phyloP scores from a whole-genome alignment of 2,797 vertebrate species.

The Lagodon rhomboides region DNA sequence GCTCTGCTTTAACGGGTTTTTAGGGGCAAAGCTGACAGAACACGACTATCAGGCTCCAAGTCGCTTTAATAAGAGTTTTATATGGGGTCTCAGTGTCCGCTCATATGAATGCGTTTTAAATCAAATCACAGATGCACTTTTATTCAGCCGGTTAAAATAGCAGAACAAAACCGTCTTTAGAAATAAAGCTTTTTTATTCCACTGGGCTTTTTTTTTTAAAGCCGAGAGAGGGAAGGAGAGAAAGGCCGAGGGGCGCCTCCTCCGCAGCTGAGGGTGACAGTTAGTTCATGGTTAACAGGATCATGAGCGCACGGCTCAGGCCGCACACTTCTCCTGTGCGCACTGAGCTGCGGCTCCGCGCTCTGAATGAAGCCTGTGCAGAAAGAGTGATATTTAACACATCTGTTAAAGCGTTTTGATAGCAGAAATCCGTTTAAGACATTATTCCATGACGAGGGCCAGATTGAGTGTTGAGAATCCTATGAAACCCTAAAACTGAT shows the following conservation, averaged over 20 bases:
- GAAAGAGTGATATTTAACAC: slow-evolving; percentile 93
- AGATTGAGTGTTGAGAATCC: slow-evolving; percentile 86
- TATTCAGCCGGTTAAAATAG: slow-evolving; percentile 96
- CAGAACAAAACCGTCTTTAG: slow-evolving; percentile 92
- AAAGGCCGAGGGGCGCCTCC: slow-evolving; percentile 76
- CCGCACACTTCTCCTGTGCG: slow-evolving; percentile 92
- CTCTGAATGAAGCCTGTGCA: slow-evolving; percentile 88
- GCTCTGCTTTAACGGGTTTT: slow-evolving; percentile 80
- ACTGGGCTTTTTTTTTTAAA: slow-evolving; percentile 87
- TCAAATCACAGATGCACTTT: slow-evolving; percentile 96
- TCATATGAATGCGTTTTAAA: slow-evolving; percentile 96
- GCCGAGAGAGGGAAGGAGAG: slow-evolving; percentile 85
- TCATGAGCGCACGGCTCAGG: slow-evolving; percentile 87
- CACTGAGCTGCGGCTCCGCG: slow-evolving; percentile 80
- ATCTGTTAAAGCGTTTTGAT: slow-evolving; percentile 94
- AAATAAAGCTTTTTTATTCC: slow-evolving; percentile 89
- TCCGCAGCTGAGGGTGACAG: slow-evolving; percentile 98
- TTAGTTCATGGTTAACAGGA: slow-evolving; percentile 99
- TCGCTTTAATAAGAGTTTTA: slow-evolving; percentile 92
- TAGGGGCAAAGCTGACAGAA: slow-evolving; percentile 82
- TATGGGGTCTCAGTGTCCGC: slow-evolving; percentile 88
- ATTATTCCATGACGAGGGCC: slow-evolving; percentile 86
- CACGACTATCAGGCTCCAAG: slow-evolving; percentile 83
- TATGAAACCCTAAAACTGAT: slow-evolving; percentile 77
- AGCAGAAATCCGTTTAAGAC: slow-evolving; percentile 87